A percentile compares a stretch with the other conserved stretches of the same genome.
These are phyloP conservation scores for Ctenicera cuprea DNA, from an alignment of 2,888 invertebrate species.

Conservation along the genomic window DNA sequence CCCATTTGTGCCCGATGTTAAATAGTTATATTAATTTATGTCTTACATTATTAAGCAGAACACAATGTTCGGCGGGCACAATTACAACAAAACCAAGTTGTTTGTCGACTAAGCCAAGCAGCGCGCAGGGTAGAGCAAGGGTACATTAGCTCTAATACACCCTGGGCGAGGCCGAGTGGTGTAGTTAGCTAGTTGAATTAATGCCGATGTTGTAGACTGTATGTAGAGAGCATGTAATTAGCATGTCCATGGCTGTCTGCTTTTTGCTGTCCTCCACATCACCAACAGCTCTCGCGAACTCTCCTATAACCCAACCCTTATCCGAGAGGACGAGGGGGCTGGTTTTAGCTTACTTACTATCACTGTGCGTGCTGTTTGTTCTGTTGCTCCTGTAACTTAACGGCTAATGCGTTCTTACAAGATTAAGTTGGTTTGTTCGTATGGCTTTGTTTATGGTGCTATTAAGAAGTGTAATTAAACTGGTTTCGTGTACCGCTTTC, in stretches of 20 bases:
- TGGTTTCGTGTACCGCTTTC: constrained; percentile 47
- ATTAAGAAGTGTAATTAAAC: constrained; percentile 51
- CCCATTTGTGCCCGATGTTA: constrained; percentile 66
- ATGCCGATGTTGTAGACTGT: constrained; percentile 72
- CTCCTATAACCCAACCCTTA: constrained; percentile 67
- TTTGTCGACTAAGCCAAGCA: constrained; percentile 69
- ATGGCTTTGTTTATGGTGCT: constrained; percentile 51
- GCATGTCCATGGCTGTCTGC: constrained; percentile 72
- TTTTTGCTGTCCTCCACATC: constrained; percentile 70
- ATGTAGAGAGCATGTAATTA: constrained; percentile 73
- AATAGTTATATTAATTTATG: constrained; percentile 72
- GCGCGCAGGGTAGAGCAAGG: constrained; percentile 66
- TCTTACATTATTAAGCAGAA: constrained; percentile 71
- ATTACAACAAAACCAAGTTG: constrained; percentile 71
- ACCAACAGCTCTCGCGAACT: constrained; percentile 64
- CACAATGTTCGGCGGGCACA: constrained; percentile 69
- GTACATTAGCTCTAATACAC: constrained; percentile 69
- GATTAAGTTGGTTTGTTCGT: constrained; percentile 52
- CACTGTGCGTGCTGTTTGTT: constrained; percentile 58
- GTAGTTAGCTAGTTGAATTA: constrained; percentile 72
- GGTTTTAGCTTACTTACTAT: neutral
- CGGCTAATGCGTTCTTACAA: constrained; percentile 51
- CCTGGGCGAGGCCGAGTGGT: constrained; percentile 67
- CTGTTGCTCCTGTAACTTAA: constrained; percentile 50
- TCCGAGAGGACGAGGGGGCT: constrained; percentile 62